A percentile compares a stretch with the other conserved stretches of the same genome.
Conservation (phyloP, 2,888 invertebrate species). For the Rhimphoctona megacephalus region DNA sequence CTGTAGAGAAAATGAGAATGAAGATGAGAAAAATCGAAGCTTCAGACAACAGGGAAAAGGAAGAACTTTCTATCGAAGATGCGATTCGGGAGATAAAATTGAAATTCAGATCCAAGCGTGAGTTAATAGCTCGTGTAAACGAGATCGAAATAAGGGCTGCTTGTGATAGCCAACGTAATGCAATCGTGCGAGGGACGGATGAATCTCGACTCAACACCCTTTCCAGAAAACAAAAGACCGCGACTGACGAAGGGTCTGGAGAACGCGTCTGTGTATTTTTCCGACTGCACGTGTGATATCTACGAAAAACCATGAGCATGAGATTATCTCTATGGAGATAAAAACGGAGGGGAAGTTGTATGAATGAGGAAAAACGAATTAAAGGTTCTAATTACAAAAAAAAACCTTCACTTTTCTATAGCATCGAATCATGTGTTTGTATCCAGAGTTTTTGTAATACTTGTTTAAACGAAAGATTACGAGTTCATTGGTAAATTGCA, state of each 20-base stretch:
- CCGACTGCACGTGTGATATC: slow-evolving; percentile 8
- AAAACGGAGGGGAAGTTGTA: neutral
- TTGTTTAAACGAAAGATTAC: neutral
- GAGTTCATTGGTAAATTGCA: neutral
- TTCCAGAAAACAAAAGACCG: slow-evolving; percentile 48
- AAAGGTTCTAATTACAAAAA: neutral
- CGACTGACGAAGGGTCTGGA: neutral
- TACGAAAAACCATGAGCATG: slow-evolving; percentile 5
- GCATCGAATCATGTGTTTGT: neutral
- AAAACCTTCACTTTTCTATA: neutral
- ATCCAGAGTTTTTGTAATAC: neutral
- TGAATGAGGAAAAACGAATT: neutral
- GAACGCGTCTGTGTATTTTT: slow-evolving; percentile 7
- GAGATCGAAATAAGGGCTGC: slow-evolving; percentile 47
- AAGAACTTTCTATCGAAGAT: neutral
- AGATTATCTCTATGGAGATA: slow-evolving; percentile 1
- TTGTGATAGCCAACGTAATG: slow-evolving; percentile 46
- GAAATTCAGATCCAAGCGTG: slow-evolving; percentile 1
- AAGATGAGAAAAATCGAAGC: neutral
- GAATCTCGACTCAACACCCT: slow-evolving; percentile 23
- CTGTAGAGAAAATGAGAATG: neutral
- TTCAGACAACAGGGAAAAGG: neutral
- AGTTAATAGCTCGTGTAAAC: slow-evolving; percentile 37
- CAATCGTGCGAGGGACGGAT: slow-evolving; percentile 26
- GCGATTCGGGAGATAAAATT: slow-evolving; percentile 11